These are phyloP conservation scores for Egretta garzetta DNA, from an alignment of 2,113 vertebrate species.

Conservation along the genomic window DNA sequence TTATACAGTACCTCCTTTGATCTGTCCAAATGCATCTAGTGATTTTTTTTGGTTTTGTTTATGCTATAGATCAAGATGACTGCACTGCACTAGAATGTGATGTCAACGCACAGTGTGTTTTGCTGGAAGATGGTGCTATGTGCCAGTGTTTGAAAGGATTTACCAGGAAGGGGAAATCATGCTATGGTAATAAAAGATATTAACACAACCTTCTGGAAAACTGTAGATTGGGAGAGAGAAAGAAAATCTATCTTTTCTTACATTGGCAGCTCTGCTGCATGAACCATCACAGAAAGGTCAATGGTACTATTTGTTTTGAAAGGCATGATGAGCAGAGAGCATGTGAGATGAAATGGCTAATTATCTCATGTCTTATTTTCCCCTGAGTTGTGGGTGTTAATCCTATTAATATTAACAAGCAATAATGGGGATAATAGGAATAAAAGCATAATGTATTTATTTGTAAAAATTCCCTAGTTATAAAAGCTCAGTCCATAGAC, in stretches of 20 bases:
- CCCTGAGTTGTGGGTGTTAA: background rate
- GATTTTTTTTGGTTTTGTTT: background rate
- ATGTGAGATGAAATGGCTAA: background rate
- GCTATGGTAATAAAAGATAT: constrained; percentile 80
- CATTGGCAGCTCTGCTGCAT: background rate
- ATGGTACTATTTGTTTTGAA: background rate
- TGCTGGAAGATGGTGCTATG: constrained; percentile 65
- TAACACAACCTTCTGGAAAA: background rate
- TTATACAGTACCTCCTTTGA: background rate
- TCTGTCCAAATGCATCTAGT: background rate
- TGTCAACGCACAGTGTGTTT: constrained; percentile 77
- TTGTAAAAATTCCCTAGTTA: background rate
- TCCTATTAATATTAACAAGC: background rate
- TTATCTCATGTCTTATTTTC: background rate
- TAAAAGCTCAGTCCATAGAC: background rate
- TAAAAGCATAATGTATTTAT: background rate
- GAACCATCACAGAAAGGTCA: background rate
- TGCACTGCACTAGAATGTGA: constrained; percentile 79
- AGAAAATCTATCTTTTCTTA: background rate
- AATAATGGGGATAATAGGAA: background rate
- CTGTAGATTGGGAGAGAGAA: background rate
- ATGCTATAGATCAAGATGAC: constrained; percentile 79
- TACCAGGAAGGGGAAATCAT: constrained; percentile 78
- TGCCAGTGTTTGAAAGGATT: constrained; percentile 87
- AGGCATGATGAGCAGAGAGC: background rate